phyloP scores from a whole-genome alignment of 2,888 invertebrate species.

The Matsumyia berberina region DNA sequence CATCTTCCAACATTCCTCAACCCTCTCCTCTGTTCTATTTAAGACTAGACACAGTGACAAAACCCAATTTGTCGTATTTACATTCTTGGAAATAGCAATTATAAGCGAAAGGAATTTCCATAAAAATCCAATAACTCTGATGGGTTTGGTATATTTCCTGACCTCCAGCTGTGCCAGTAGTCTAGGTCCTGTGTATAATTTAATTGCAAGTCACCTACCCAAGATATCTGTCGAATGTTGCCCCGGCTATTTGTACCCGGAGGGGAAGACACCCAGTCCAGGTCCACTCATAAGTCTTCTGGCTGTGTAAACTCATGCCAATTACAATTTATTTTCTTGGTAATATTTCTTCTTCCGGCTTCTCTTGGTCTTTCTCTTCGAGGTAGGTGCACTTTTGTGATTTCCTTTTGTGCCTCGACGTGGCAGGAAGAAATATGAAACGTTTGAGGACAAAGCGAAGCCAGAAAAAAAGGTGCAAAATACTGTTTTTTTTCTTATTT shows the following conservation, averaged over 20 bases:
- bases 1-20: no score
- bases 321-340: conserved; percentile 71
- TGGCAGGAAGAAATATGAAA: conserved; percentile 48
- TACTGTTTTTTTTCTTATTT: conserved; percentile 21
- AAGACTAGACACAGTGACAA: conserved; percentile 4
- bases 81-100: conserved; percentile 51
- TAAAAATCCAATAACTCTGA: conserved; percentile 56
- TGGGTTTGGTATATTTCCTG: background rate
- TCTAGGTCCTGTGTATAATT: conserved; percentile 51
- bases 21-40: no score
- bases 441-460: conserved; percentile 29
- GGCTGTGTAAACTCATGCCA: conserved; percentile 66
- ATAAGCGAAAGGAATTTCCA: conserved; percentile 58
- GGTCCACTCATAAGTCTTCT: conserved; percentile 23
- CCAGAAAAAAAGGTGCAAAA: conserved; percentile 11
- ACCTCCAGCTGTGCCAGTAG: background rate
- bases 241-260: conserved; percentile 13
- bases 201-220: conserved; percentile 68
- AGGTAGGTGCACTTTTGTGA: conserved; percentile 4
- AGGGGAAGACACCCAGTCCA: no score
- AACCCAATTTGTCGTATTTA: conserved; percentile 35
- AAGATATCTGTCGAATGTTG: conserved; percentile 57
- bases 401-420: background rate
- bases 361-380: background rate
- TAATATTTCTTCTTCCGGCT: conserved; percentile 59